Evolutionary conservation across 2,797 vertebrate species (phyloP).

Genomic region (Stomatorhinus walkeri): DNA sequence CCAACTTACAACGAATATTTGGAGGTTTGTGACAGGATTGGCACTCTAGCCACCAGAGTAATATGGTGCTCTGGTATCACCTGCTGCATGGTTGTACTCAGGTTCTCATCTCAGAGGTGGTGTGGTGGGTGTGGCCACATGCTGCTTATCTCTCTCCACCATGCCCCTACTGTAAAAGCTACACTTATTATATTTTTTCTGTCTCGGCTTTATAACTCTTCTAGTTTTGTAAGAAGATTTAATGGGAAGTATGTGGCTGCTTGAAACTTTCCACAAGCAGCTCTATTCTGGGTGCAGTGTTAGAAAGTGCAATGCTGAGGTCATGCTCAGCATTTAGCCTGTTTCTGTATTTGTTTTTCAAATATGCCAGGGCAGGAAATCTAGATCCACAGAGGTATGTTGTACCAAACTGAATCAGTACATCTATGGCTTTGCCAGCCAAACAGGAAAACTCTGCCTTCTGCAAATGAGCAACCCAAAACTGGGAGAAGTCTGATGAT

Average conservation of each 20-base stretch:
- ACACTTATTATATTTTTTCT: not conserved
- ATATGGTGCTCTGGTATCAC: not conserved
- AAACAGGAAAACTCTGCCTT: not conserved
- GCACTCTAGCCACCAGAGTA: not conserved
- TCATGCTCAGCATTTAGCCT: slow-evolving; percentile 17
- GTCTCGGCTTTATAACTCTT: not conserved
- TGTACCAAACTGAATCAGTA: slow-evolving; percentile 16
- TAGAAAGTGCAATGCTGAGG: slow-evolving; percentile 4
- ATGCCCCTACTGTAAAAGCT: not conserved
- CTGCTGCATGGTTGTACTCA: not conserved
- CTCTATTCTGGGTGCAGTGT: slow-evolving; percentile 20
- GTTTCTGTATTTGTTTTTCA: slow-evolving; percentile 26
- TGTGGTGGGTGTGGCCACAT: not conserved
- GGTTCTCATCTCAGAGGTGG: not conserved
- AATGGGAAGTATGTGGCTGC: not conserved
- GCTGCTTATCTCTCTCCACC: not conserved
- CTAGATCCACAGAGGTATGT: slow-evolving; percentile 10
- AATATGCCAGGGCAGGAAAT: slow-evolving; percentile 6
- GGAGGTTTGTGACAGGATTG: not conserved
- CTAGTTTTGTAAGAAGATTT: not conserved
- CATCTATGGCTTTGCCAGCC: slow-evolving; percentile 10
- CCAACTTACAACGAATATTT: not conserved
- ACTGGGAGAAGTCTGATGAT: not conserved
- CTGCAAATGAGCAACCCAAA: not conserved
- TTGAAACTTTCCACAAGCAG: not conserved